Evolutionary conservation across 2,888 invertebrate species (phyloP).

Genomic region (Acronicta alni): DNA sequence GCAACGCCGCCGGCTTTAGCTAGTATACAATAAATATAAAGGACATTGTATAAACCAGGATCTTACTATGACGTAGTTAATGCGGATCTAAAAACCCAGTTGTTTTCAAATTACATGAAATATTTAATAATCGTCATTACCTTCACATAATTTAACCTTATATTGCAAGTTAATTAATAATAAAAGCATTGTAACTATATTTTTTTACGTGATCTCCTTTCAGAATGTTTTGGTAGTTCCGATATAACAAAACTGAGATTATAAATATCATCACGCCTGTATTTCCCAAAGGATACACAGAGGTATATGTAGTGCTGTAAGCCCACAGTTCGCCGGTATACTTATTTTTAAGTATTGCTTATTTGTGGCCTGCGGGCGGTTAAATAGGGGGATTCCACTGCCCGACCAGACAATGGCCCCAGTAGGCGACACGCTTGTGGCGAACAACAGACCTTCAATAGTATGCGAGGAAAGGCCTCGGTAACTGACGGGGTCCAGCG

Average conservation of each 20-base stretch:
- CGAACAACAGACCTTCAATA: no score
- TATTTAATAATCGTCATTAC: slow-evolving; percentile 18
- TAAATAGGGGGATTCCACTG: no score
- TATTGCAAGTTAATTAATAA: slow-evolving; percentile 5
- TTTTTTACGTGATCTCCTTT: not conserved
- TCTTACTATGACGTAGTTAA: slow-evolving; percentile 22
- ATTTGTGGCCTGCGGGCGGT: no score
- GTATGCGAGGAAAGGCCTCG: no score
- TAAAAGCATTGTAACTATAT: not conserved
- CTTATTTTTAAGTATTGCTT: no score
- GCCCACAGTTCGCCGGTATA: no score
- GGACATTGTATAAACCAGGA: slow-evolving; percentile 35
- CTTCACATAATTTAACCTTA: slow-evolving; percentile 9
- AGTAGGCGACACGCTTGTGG: no score
- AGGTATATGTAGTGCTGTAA: no score
- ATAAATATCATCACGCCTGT: not conserved
- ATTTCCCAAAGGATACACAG: no score
- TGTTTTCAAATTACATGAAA: slow-evolving; percentile 14
- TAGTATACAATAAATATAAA: slow-evolving; percentile 37
- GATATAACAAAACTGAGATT: not conserved
- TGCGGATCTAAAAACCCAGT: slow-evolving; percentile 47
- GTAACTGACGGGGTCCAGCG: no score
- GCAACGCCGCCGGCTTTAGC: not conserved
- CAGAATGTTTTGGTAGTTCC: not conserved
- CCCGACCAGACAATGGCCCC: no score